Evolutionary conservation across 2,113 vertebrate species (phyloP), one percentile per base, ranked within the genome.

Genomic region (Amphiprion percula): DNA sequence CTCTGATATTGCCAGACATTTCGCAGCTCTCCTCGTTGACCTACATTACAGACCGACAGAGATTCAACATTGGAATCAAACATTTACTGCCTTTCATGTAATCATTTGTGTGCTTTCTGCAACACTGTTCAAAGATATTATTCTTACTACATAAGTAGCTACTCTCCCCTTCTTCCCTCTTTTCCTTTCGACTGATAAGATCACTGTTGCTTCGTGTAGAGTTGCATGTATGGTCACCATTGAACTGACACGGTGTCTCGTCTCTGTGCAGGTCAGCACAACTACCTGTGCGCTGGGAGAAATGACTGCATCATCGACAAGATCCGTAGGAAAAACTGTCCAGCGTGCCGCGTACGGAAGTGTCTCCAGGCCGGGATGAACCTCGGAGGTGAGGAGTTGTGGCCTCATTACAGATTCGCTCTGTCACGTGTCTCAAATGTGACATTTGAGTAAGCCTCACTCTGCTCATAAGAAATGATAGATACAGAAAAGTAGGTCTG

Each of bases 241-340:
- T 44, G 19, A 66, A 54, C 63, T 83, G 69, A 81, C 21, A 2
- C 50, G 19, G 28, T 65, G 24, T 66, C 44, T 56, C 78, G n/a
- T 91, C 53, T 71, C 33, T 60, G 28, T 68, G 4, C 90, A 99
- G 98, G 98, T 90, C 98, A 99, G 94, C 98, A 99, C 95, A 99
- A 99, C 94, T 99, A 99, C 94, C 96, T 99, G 89, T 99, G 98
- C 86, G 98, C 98, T 16, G 98, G 98, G 77, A 96, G 98, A 88
- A 99, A 99, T 30, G 98, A 99, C 92, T 99, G 98, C 82, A 99
- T 99, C 93, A 99, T 99, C 90, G 98, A 99, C 93, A 99, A 99
- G 94, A 99, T 99, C 92, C 95, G 98, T 60, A 94, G 98, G 90
- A 99, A 99, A 96, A 99, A 99, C 91, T 99, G 98, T 89, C 98